phyloP scores from a whole-genome alignment of 2,797 vertebrate species.

The Epinephelus awoara region DNA sequence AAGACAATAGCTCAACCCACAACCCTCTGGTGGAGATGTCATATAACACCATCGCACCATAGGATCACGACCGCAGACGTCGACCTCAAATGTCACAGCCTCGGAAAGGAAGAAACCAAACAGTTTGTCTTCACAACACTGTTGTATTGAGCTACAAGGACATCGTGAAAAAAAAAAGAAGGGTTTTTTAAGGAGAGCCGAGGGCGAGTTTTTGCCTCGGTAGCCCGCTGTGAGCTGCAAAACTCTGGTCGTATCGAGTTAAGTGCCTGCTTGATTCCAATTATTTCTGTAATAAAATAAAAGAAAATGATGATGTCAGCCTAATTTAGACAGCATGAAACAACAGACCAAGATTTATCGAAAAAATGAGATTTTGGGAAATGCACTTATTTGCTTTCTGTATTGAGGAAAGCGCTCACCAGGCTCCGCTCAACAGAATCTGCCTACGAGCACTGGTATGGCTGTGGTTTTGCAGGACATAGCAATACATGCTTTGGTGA shows the following conservation, averaged over 20 bases:
- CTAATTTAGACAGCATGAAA: conserved; percentile 45
- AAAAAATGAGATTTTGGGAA: neutral
- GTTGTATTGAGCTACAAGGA: conserved; percentile 33
- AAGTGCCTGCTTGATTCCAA: conserved; percentile 27
- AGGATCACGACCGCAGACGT: conserved; percentile 48
- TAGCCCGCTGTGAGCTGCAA: conserved; percentile 34
- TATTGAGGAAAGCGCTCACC: no score
- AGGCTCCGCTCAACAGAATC: no score
- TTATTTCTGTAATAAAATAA: conserved; percentile 21
- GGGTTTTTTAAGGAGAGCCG: conserved; percentile 14
- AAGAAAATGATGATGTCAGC: conserved; percentile 27
- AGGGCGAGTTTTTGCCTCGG: conserved; percentile 22
- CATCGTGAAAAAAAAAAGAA: conserved; percentile 25
- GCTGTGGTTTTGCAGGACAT: no score
- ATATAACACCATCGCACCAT: conserved; percentile 41
- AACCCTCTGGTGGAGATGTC: conserved; percentile 48
- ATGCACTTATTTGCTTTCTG: neutral
- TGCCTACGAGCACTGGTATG: no score
- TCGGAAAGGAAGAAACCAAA: conserved; percentile 40
- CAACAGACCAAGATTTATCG: neutral
- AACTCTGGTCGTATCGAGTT: conserved; percentile 32
- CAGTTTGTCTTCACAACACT: conserved; percentile 38
- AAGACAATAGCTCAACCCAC: conserved; percentile 65
- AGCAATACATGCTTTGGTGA: no score
- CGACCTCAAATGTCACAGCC: conserved; percentile 54